phyloP scores from a whole-genome alignment of 2,888 invertebrate genomes.

The Andrena haemorrhoa region DNA sequence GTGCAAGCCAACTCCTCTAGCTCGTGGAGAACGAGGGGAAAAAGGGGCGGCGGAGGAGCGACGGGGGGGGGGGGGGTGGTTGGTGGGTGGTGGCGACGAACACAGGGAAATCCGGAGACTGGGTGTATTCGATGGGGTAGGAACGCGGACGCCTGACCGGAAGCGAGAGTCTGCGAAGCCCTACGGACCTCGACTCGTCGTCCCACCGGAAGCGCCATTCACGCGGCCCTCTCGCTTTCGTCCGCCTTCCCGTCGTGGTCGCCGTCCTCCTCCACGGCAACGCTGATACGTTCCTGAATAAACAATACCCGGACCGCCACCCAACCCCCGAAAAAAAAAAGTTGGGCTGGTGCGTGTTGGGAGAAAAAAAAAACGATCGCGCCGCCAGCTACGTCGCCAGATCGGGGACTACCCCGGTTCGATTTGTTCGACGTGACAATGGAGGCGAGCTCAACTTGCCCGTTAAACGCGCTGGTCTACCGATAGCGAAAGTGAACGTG shows the following conservation, averaged over 20 bases:
- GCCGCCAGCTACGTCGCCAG: slow-evolving; percentile 59
- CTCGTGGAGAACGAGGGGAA: slow-evolving; percentile 62
- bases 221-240: slow-evolving; percentile 81
- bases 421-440: slow-evolving; percentile 46
- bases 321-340: slow-evolving; percentile 68
- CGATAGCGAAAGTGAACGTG: slow-evolving; percentile 21
- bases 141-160: slow-evolving; percentile 84
- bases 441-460: slow-evolving; percentile 12
- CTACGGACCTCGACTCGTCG: slow-evolving; percentile 82
- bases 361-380: slow-evolving; percentile 60
- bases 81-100: slow-evolving; percentile 42
- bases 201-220: slow-evolving; percentile 85
- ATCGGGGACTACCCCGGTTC: slow-evolving; percentile 56
- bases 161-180: slow-evolving; percentile 83
- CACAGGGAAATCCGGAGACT: slow-evolving; percentile 77
- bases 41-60: slow-evolving; percentile 44
- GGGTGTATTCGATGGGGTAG: slow-evolving; percentile 77
- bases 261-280: slow-evolving; percentile 70
- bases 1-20: slow-evolving; percentile 66
- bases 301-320: slow-evolving; percentile 77
- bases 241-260: slow-evolving; percentile 75
- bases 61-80: slow-evolving; percentile 53
- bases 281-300: slow-evolving; percentile 83
- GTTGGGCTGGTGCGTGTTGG: slow-evolving; percentile 44
- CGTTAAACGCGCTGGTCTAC: slow-evolving; percentile 9